Conservation (phyloP, 2,113 vertebrate genomes). For the Herpetotheres cachinnans region DNA sequence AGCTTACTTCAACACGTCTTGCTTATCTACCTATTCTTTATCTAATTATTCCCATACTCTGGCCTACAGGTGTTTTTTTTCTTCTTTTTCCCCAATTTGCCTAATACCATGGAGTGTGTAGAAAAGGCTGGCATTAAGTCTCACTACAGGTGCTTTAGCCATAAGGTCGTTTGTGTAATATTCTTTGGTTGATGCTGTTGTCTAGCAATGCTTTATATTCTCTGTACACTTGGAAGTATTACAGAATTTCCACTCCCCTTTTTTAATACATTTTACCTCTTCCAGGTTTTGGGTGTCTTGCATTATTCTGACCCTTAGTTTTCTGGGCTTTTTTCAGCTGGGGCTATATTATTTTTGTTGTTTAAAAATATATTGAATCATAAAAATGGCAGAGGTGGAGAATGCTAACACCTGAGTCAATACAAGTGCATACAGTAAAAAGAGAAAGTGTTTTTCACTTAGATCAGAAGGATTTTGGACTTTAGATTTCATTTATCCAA, state of each 20-base stretch:
- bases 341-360: not conserved
- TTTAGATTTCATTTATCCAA: not conserved
- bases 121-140: not conserved
- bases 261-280: not conserved
- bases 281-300: not conserved
- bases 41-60: not conserved
- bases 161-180: not conserved
- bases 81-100: not conserved
- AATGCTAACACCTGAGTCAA: not conserved
- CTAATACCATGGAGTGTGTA: not conserved
- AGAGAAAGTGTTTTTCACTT: not conserved
- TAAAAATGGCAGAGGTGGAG: not conserved
- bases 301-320: not conserved
- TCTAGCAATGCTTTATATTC: not conserved
- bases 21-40: not conserved
- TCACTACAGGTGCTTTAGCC: not conserved
- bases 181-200: not conserved
- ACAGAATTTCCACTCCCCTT: not conserved
- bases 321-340: not conserved
- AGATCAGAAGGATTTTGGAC: not conserved
- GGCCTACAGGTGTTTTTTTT: not conserved
- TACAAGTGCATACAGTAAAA: not conserved
- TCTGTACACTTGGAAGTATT: not conserved
- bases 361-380: not conserved
- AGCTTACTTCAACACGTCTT: not conserved